Evolutionary conservation across 1,140 invertebrate species (phyloP), one percentile per base, ranked within the genome.

Genomic region (Apis dorsata): DNA sequence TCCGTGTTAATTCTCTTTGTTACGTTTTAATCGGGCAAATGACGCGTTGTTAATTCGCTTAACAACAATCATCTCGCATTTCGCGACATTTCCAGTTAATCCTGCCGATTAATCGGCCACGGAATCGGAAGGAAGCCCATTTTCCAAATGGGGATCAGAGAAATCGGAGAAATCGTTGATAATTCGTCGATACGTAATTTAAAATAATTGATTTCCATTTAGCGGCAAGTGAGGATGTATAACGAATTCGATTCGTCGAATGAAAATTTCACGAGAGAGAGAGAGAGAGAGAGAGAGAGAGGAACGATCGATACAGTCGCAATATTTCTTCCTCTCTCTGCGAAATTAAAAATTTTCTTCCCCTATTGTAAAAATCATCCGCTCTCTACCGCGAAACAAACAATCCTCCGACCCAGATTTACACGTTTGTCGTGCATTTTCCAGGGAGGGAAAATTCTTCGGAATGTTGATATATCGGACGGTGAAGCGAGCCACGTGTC

Each of bases 1-100:
- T n/a, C 34, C n/a, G 15, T 21, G 13, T 70, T 82, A 53, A 82
- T 68, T 51, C 44, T 53, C 55, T 51, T 74, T 34, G 74, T 69
- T 76, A 77, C 24, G 17, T 44, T 51, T n/a, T 28, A 57, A 65
- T 76, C 17, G 21, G 17, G n/a, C 13, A 17, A 24, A 28, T 15
- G 57, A 81, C 17, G 53, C 12, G 8, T 12, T 34, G n/a, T 69
- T 76, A 51, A 66, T 66, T 3, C 8, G 24, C 12, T 44, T 17
- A 13, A 12, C 51, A 5, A 8, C 12, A 17, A 53, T 55, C 21
- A 21, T 24, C 3, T 57, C 28, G 34, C 10, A 51, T 51, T 76
- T 53, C 17, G 24, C 34, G 60, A 66, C 34, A 17, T 24, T 12
- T 11, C 15, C 19, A n/a, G 44, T 9, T 57, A 63, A 63, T 63